Evolutionary conservation across 1,140 invertebrate species (phyloP).

Genomic region (Lordiphosa mommai): DNA sequence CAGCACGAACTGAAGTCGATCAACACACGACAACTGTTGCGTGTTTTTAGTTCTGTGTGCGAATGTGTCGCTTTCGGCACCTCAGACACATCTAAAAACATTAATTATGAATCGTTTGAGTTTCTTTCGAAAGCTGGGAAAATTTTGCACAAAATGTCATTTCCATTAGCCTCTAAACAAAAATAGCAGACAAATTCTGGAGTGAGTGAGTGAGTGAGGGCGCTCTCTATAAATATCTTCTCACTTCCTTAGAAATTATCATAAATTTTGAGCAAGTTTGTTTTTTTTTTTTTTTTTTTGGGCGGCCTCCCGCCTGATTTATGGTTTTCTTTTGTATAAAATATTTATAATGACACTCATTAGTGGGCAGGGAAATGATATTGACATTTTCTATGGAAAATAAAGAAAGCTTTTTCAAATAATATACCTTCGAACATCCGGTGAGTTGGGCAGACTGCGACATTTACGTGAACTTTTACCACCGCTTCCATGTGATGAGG

Average conservation of each 20-base stretch:
- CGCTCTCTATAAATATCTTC: conserved; percentile 20
- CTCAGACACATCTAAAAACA: conserved; percentile 31
- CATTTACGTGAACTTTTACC: conserved; percentile 80
- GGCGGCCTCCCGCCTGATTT: conserved; percentile 62
- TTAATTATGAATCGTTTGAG: conserved; percentile 69
- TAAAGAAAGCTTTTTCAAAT: conserved; percentile 10
- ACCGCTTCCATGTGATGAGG: conserved; percentile 63
- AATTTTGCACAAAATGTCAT: conserved; percentile 65
- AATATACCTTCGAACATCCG: conserved; percentile 83
- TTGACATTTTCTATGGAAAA: conserved; percentile 26
- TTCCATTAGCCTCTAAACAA: conserved; percentile 59
- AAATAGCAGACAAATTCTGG: conserved; percentile 14
- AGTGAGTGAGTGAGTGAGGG: conserved; percentile 4
- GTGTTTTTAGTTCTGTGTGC: conserved; percentile 28
- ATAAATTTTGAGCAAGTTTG: conserved; percentile 62
- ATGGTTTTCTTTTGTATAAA: conserved; percentile 61
- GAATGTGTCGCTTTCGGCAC: conserved; percentile 58
- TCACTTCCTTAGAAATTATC: conserved; percentile 43
- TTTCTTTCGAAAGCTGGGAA: conserved; percentile 32
- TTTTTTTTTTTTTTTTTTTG: conserved; percentile 18
- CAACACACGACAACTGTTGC: conserved; percentile 30
- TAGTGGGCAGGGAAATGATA: conserved; percentile 39
- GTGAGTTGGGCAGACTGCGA: conserved; percentile 84
- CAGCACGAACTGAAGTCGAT: conserved; percentile 27
- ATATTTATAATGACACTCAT: conserved; percentile 62